phyloP scores from a whole-genome alignment of 2,888 invertebrate genomes.

The Nineta flava region DNA sequence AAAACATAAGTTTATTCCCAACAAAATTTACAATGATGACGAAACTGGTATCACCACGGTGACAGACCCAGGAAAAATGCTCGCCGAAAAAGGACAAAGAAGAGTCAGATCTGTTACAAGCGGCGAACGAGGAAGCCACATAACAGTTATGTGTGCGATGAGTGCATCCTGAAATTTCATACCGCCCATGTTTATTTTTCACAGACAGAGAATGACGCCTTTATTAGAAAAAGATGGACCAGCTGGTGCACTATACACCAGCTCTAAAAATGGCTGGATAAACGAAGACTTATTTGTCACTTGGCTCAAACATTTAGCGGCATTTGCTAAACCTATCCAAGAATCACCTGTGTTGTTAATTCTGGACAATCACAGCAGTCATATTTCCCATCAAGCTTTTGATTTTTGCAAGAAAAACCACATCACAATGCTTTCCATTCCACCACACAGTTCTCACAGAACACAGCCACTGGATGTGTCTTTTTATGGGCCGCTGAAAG shows the following conservation, averaged over 20 bases:
- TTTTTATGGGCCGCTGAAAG: slow-evolving; percentile 8
- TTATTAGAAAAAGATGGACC: slow-evolving; percentile 18
- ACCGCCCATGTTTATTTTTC: slow-evolving; percentile 4
- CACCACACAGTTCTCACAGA: slow-evolving; percentile 15
- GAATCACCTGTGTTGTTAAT: slow-evolving; percentile 20
- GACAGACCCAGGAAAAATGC: slow-evolving; percentile 17
- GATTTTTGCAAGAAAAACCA: slow-evolving; percentile 8
- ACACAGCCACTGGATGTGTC: slow-evolving; percentile 13
- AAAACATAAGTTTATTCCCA: slow-evolving; percentile 15
- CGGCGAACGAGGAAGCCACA: slow-evolving; percentile 16
- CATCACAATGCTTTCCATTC: slow-evolving; percentile 13
- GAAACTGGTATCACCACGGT: slow-evolving; percentile 16
- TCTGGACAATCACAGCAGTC: slow-evolving; percentile 16
- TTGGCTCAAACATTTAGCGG: slow-evolving; percentile 16
- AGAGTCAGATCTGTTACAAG: slow-evolving; percentile 17
- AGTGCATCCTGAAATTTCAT: background rate
- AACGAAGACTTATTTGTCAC: slow-evolving; percentile 14
- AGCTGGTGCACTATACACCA: slow-evolving; percentile 16
- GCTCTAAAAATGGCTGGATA: slow-evolving; percentile 19
- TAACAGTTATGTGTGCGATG: slow-evolving; percentile 12
- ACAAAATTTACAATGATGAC: slow-evolving; percentile 17
- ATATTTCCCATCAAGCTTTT: slow-evolving; percentile 1
- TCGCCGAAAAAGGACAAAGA: slow-evolving; percentile 18
- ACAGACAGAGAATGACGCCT: slow-evolving; percentile 16
- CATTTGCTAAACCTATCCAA: slow-evolving; percentile 18